A percentile compares a stretch with the other conserved stretches of the same genome.
These are phyloP conservation scores for Epinotia ramella DNA, from an alignment of 2,888 invertebrate genomes.

Conservation along the genomic window DNA sequence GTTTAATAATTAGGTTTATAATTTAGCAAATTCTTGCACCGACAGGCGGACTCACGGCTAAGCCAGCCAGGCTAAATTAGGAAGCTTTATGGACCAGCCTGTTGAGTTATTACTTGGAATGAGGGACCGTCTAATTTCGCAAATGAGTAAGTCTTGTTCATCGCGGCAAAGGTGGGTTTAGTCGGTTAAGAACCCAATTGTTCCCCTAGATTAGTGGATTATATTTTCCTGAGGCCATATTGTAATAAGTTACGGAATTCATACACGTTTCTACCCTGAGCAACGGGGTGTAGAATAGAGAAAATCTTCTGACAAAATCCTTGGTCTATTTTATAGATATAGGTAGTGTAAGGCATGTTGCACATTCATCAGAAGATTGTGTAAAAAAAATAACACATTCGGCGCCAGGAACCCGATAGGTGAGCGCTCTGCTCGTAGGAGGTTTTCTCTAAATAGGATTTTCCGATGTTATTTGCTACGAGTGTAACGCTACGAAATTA, in stretches of 20 bases:
- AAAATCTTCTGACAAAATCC: no score
- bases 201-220: conserved; percentile 30
- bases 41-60: conserved; percentile 71
- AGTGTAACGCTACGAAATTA: no score
- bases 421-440: no score
- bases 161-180: conserved; percentile 24
- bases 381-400: no score
- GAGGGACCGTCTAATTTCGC: conserved; percentile 42
- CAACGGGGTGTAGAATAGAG: background rate
- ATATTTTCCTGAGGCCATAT: conserved; percentile 31
- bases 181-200: conserved; percentile 34
- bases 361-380: no score
- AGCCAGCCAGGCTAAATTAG: conserved; percentile 61
- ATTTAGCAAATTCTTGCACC: conserved; percentile 72
- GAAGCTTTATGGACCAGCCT: conserved; percentile 47
- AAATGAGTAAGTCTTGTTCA: conserved; percentile 42
- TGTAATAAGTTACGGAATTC: conserved; percentile 1
- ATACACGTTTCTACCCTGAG: background rate
- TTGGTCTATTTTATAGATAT: no score
- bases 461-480: no score
- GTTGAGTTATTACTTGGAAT: conserved; percentile 44
- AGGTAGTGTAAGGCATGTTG: no score
- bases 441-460: no score
- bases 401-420: no score
- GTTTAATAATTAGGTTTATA: conserved; percentile 79